Evolutionary conservation across 2,797 vertebrate species (phyloP).

Genomic region (Carcharodon carcharias): DNA sequence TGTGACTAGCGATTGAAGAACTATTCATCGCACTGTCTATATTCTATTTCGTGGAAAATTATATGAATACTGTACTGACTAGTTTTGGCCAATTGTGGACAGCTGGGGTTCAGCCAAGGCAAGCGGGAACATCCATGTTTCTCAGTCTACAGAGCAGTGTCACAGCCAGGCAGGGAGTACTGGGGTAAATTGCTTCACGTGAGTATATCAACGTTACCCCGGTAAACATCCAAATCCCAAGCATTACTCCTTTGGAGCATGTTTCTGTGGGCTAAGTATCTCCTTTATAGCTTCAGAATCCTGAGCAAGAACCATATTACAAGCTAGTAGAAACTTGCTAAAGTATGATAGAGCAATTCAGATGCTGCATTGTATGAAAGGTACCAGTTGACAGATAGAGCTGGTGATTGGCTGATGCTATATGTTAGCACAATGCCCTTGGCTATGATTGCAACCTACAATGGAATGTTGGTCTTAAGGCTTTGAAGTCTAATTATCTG

Average conservation of each 20-base stretch:
- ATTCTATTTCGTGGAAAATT: neutral
- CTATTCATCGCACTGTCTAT: neutral
- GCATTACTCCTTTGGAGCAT: neutral
- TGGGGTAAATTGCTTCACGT: neutral
- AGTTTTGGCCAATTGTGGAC: neutral
- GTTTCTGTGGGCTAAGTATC: neutral
- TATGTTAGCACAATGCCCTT: neutral
- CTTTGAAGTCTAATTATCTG: neutral
- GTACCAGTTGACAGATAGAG: neutral
- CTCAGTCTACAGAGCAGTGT: neutral
- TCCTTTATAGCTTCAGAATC: neutral
- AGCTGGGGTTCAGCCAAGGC: neutral
- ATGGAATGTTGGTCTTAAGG: neutral
- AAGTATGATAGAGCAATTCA: neutral
- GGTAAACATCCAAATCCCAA: neutral
- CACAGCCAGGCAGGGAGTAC: neutral
- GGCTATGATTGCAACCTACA: neutral
- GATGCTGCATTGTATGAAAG: constrained; percentile 11
- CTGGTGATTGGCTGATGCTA: neutral
- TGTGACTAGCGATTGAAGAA: neutral
- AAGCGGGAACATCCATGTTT: neutral
- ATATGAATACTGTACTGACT: neutral
- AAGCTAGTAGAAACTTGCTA: neutral
- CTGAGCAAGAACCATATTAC: neutral
- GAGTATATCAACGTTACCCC: neutral